Evolutionary conservation across 2,113 vertebrate species (phyloP).

Genomic region (Crotalus viridis): DNA sequence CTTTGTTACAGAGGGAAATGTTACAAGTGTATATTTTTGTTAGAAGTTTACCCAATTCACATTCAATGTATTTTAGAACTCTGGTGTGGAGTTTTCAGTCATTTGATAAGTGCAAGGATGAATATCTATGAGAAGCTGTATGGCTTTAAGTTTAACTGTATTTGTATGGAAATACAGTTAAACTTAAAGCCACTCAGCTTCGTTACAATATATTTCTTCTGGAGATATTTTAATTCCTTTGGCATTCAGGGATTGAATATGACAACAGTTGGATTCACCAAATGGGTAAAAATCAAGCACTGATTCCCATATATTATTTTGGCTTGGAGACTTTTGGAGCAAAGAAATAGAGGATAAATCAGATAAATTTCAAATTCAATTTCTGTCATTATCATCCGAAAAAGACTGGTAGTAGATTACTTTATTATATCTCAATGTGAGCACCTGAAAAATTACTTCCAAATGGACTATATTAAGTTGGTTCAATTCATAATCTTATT

Average conservation of each 20-base stretch:
- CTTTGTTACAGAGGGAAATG: neutral
- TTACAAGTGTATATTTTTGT: neutral
- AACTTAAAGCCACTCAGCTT: neutral
- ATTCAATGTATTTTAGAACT: neutral
- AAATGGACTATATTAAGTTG: neutral
- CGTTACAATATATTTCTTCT: neutral
- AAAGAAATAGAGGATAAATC: neutral
- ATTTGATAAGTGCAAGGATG: neutral
- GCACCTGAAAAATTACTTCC: neutral
- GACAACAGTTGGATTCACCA: neutral
- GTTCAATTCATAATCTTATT: neutral
- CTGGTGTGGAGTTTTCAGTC: neutral
- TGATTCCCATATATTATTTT: neutral
- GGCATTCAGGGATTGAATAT: neutral
- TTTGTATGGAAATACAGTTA: neutral
- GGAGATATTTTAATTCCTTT: neutral
- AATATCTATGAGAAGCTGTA: neutral
- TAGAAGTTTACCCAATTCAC: neutral
- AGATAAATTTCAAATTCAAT: neutral
- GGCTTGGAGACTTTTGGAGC: neutral
- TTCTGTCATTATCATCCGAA: neutral
- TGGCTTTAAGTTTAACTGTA: neutral
- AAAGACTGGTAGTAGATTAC: neutral
- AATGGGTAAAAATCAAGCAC: neutral
- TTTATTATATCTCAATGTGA: neutral